Evolutionary conservation across 2,797 vertebrate species (phyloP), one percentile per base, ranked within the genome.

Genomic region (Sarcophilus harrisii): DNA sequence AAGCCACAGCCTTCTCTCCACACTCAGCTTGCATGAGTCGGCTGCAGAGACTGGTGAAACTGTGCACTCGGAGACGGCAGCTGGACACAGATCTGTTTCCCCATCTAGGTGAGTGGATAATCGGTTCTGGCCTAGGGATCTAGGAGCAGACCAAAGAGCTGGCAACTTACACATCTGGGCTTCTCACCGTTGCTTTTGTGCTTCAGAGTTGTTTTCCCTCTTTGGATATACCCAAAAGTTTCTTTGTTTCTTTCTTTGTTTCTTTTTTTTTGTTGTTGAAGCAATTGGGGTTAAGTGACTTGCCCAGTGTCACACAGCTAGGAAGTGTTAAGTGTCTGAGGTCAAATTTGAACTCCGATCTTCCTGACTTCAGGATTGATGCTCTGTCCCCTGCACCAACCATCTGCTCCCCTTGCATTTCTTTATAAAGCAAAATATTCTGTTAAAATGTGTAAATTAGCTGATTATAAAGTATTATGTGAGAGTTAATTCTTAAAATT

Each of bases 11-110:
- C 98, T 99, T 99, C 98, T 99, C 99, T 97, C 99, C 99, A 0
- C 99, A 99, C 97, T 99, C 99, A 38, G 99, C 99, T 98, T 99
- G 99, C 98, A 98, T 99, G 98, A 99, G 99, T 98, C 99, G 99
- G 97, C 99, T 99, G 98, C 99, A 99, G 98, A 99, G 99, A 99
- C 99, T 99, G 98, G 99, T 99, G 98, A 99, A 99, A 98, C 99
- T 99, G 98, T 99, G 99, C 98, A 98, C 99, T 96, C 99, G 99
- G 93, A 99, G 99, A 97, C 99, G 99, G 95, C 99, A 98, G 98
- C 98, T 99, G 98, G 99, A 99, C 29, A 99, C 99, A 95, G 99
- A 99, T 97, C 99, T 99, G 97, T 99, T 99, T 98, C 99, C 99
- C 96, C 99, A 99, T 98, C 98, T 99, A 98, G 99, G 99, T 99